Evolutionary conservation across 2,888 invertebrate species (phyloP), one percentile per base, ranked within the genome.

Genomic region (Ormyrus pomaceus): DNA sequence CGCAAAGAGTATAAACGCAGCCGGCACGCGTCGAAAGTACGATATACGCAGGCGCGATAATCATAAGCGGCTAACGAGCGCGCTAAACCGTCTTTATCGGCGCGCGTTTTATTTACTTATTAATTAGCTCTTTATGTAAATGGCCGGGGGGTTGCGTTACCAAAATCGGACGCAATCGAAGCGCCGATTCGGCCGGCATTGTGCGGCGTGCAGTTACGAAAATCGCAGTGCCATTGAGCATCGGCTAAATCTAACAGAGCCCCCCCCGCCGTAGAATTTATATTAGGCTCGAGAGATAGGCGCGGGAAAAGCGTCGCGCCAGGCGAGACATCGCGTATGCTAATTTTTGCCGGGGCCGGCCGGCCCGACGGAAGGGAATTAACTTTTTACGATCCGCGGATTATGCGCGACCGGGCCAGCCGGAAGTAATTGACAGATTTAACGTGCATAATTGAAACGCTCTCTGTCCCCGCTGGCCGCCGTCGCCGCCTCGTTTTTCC

Each of bases 371-470:
- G 6, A 34, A 64, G 13, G 11, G 58, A 59, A 58, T 75, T 74
- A 70, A 79, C 56, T 79, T 78, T 74, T 78, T 78, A 79, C 70
- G 70, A 79, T 69, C 51, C 19, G n/a, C 13, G 53, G 70, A 74
- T 79, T 75, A 65, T 70, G 34, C 70, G 70, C 19, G 56, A n/a
- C 62, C 55, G 53, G 51, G 59, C 71, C 61, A 62, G 68, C 62
- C 64, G 64, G 73, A 80, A 80, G 70, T 74, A 77, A 77, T 80
- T 74, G 77, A 80, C 80, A 77, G 77, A 80, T 77, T 80, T 74
- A 80, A 74, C 73, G 68, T 59, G 77, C 70, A 59, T 80, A 80
- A 80, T 77, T 80, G 77, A 80, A 80, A 80, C 51, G 58, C 62
- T 55, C 10, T n/a, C 34, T 55, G 46, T 34, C 56, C 10, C 11